Conservation (phyloP, 2,888 invertebrate species). For the Sicus ferrugineus region DNA sequence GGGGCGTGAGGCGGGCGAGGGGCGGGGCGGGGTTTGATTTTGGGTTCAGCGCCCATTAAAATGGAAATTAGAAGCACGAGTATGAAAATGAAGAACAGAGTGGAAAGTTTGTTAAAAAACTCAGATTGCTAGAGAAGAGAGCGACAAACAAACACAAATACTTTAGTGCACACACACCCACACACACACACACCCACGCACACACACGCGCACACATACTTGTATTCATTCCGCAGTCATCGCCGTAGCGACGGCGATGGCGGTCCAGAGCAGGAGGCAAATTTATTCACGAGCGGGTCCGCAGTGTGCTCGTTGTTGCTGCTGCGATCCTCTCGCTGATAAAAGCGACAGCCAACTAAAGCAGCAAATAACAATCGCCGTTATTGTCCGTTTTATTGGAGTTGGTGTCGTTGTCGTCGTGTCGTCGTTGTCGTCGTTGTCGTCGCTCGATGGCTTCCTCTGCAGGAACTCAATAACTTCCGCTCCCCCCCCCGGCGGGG, state of each 20-base stretch:
- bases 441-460: background rate
- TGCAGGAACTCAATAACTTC: slow-evolving; percentile 15
- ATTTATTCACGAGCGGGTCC: too few relatives aligned
- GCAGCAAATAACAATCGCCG: background rate
- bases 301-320: too few relatives aligned
- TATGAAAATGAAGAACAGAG: slow-evolving; percentile 10
- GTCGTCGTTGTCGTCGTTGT: background rate
- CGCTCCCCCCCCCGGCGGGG: background rate
- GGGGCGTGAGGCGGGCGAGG: background rate
- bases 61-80: slow-evolving; percentile 21
- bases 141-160: slow-evolving; percentile 20
- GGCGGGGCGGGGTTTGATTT: background rate
- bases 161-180: slow-evolving; percentile 20
- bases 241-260: too few relatives aligned
- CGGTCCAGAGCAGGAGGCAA: too few relatives aligned
- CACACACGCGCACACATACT: background rate
- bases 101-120: slow-evolving; percentile 4
- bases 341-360: too few relatives aligned
- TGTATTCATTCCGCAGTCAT: too few relatives aligned
- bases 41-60: slow-evolving; percentile 26
- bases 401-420: background rate
- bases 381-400: background rate
- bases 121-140: background rate
- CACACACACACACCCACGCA: background rate
- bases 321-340: too few relatives aligned